These are phyloP conservation scores for Euspilapteryx auroguttella DNA, from an alignment of 2,888 invertebrate genomes.

Conservation along the genomic window DNA sequence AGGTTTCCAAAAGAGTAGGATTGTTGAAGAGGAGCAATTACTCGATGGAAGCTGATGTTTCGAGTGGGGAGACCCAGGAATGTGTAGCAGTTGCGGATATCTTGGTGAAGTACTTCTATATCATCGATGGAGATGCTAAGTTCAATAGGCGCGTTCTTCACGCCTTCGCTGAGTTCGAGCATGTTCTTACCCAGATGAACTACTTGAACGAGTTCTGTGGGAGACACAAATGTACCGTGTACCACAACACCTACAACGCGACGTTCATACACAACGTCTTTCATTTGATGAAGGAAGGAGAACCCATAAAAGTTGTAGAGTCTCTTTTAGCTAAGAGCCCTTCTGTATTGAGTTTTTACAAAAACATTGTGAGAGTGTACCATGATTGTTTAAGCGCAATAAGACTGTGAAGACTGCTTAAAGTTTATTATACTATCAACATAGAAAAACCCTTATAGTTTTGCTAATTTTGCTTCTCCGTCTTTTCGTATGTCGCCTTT, in stretches of 20 bases:
- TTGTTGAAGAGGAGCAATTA: slow-evolving; percentile 10
- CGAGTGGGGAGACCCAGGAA: background rate
- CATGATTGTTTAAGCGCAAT: too few species aligned
- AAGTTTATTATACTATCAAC: too few species aligned
- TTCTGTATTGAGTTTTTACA: slow-evolving; percentile 8
- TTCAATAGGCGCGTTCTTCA: slow-evolving; percentile 13
- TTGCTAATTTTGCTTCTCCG: too few species aligned
- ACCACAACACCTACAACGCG: slow-evolving; percentile 13
- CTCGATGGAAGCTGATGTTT: background rate
- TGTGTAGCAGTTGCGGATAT: too few species aligned
- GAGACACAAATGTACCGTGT: slow-evolving; percentile 11
- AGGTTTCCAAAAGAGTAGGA: slow-evolving; percentile 10
- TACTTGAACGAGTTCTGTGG: slow-evolving; percentile 17
- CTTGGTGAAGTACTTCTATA: slow-evolving; percentile 11
- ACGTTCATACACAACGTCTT: slow-evolving; percentile 16
- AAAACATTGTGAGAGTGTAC: slow-evolving; percentile 4
- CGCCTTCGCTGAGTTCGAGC: slow-evolving; percentile 16
- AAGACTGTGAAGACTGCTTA: too few species aligned
- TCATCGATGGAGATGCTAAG: slow-evolving; percentile 4
- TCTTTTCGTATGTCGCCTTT: too few species aligned
- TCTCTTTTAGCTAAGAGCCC: slow-evolving; percentile 6
- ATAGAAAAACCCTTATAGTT: too few species aligned
- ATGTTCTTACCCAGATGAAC: slow-evolving; percentile 20
- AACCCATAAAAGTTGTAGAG: slow-evolving; percentile 8
- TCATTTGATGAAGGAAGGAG: slow-evolving; percentile 5